Conservation (phyloP, 1,140 invertebrate genomes). For the Listronotus bonariensis region DNA sequence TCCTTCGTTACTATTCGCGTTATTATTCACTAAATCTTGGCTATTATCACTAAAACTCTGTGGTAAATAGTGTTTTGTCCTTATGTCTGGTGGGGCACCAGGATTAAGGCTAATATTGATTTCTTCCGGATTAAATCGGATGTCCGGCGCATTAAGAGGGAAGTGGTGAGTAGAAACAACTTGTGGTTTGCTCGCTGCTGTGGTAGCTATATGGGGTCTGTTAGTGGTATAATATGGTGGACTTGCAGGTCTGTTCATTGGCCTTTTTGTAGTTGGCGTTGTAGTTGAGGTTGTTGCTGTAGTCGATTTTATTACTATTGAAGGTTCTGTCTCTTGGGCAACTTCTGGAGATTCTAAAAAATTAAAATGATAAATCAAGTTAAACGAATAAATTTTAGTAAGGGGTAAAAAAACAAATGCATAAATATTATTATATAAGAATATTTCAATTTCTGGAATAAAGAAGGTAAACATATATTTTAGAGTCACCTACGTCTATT, state of each 20-base stretch:
- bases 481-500: too few relatives aligned
- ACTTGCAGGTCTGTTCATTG: slow-evolving; percentile 23
- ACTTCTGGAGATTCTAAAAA: slow-evolving; percentile 42
- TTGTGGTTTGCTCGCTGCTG: slow-evolving; percentile 29
- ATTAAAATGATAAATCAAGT: not conserved
- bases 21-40: slow-evolving; percentile 30
- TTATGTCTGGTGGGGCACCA: slow-evolving; percentile 46
- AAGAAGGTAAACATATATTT: too few relatives aligned
- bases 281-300: slow-evolving; percentile 41
- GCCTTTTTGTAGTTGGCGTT: slow-evolving; percentile 40
- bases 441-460: too few relatives aligned
- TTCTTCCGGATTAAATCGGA: slow-evolving; percentile 53
- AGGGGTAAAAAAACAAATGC: too few relatives aligned
- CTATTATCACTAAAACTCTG: slow-evolving; percentile 46
- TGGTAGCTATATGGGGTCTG: slow-evolving; percentile 37
- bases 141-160: slow-evolving; percentile 47
- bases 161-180: slow-evolving; percentile 45
- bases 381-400: too few relatives aligned
- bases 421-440: too few relatives aligned
- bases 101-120: slow-evolving; percentile 53
- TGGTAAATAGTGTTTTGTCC: slow-evolving; percentile 46
- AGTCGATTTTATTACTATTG: slow-evolving; percentile 44
- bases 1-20: slow-evolving; percentile 28
- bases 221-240: slow-evolving; percentile 42
- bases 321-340: slow-evolving; percentile 47